These are phyloP conservation scores for Alloplasta piceator DNA, from an alignment of 2,888 invertebrate species.

Conservation along the genomic window DNA sequence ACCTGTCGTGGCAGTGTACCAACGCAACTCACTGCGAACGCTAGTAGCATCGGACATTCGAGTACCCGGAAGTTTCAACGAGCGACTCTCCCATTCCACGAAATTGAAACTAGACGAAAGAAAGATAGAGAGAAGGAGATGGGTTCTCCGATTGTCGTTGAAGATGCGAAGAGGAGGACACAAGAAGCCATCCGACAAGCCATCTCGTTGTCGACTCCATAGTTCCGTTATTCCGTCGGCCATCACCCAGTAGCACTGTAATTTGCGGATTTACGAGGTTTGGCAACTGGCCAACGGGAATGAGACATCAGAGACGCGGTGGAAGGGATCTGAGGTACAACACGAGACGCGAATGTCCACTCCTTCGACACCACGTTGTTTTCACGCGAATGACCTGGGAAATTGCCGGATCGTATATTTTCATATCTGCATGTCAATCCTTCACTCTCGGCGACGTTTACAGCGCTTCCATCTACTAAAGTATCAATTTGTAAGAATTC, in stretches of 20 bases:
- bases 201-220: conserved; percentile 33
- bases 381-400: conserved; percentile 56
- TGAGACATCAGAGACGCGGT: conserved; percentile 64
- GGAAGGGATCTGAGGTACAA: conserved; percentile 40
- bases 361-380: conserved; percentile 56
- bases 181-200: background rate
- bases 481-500: conserved; percentile 18
- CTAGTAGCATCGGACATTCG: conserved; percentile 23
- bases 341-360: conserved; percentile 57
- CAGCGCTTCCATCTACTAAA: background rate
- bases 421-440: conserved; percentile 21
- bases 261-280: conserved; percentile 76
- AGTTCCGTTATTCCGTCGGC: conserved; percentile 41
- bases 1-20: conserved; percentile 13
- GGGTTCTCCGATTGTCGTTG: background rate
- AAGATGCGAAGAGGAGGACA: conserved; percentile 7
- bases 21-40: conserved; percentile 6
- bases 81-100: conserved; percentile 14
- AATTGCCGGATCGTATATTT: conserved; percentile 56
- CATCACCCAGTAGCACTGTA: conserved; percentile 62
- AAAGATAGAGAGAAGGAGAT: conserved; percentile 7
- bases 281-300: conserved; percentile 73
- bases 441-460: background rate
- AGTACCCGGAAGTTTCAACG: conserved; percentile 53
- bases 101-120: conserved; percentile 51